phyloP scores from a whole-genome alignment of 2,888 invertebrate genomes.

The Bellardia pandia region DNA sequence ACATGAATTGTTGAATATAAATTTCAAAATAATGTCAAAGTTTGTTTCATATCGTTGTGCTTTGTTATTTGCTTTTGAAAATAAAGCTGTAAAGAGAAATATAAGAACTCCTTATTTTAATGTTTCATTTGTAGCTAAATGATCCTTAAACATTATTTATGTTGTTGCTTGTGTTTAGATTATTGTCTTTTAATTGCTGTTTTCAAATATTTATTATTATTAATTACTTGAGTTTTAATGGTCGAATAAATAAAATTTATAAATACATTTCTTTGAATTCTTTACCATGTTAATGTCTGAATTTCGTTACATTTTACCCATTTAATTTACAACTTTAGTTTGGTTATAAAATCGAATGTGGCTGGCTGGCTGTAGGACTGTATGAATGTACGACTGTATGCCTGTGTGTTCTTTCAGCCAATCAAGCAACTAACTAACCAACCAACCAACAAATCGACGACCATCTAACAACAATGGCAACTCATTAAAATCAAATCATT shows the following conservation, averaged over 20 bases:
- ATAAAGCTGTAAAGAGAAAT: neutral
- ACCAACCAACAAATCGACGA: neutral
- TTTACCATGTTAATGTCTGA: slow-evolving; percentile 16
- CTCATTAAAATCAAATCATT: slow-evolving; percentile 61
- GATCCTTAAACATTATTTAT: neutral
- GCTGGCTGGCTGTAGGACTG: neutral
- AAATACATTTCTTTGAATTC: slow-evolving; percentile 21
- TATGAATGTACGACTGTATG: neutral
- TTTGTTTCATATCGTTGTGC: neutral
- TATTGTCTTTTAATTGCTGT: slow-evolving; percentile 57
- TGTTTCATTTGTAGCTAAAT: neutral
- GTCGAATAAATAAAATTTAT: slow-evolving; percentile 45
- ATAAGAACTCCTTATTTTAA: neutral
- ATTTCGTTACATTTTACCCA: neutral
- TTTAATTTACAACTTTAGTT: slow-evolving; percentile 17
- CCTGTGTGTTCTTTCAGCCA: neutral
- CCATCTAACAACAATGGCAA: slow-evolving; percentile 3
- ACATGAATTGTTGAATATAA: slow-evolving; percentile 33
- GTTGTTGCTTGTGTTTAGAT: neutral
- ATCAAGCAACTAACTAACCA: neutral
- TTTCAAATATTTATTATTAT: slow-evolving; percentile 55
- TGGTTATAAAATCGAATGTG: neutral
- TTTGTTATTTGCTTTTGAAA: neutral
- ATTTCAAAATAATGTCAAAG: slow-evolving; percentile 8
- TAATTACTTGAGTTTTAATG: slow-evolving; percentile 53